Conservation (phyloP, 1,140 invertebrate species). For the Thalassaphorura encarpata region DNA sequence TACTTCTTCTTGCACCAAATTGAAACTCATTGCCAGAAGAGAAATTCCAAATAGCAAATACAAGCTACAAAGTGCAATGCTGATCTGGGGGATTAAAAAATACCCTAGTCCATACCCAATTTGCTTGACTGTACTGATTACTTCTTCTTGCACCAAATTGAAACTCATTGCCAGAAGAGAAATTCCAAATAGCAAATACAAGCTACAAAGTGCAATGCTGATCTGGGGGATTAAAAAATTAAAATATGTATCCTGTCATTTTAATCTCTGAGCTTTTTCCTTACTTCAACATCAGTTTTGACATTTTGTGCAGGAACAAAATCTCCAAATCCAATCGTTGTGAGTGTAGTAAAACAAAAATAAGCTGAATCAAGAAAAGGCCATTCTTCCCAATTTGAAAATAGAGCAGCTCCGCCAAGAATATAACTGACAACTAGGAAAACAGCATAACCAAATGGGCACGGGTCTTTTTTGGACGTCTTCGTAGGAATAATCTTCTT, state of each 20-base stretch:
- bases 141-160: conserved; percentile 88
- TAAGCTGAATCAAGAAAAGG: conserved; percentile 81
- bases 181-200: conserved; percentile 93
- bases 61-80: conserved; percentile 83
- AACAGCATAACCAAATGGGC: conserved; percentile 63
- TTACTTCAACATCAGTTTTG: conserved; percentile 38
- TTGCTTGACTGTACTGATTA: conserved; percentile 72
- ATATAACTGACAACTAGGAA: conserved; percentile 77
- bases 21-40: conserved; percentile 95
- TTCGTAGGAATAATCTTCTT: conserved; percentile 6
- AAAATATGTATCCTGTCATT: conserved; percentile 1
- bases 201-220: conserved; percentile 78
- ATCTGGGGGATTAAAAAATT: conserved; percentile 37
- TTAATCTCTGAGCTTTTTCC: conserved; percentile 36
- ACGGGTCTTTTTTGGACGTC: conserved; percentile 21
- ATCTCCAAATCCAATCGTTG: conserved; percentile 91
- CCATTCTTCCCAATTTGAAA: conserved; percentile 70
- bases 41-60: conserved; percentile 95
- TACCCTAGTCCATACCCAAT: conserved; percentile 70
- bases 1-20: conserved; percentile 86
- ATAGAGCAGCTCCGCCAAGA: conserved; percentile 72
- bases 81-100: no score
- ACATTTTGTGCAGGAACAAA: conserved; percentile 66
- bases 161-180: conserved; percentile 97
- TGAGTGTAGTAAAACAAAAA: conserved; percentile 91